Percentiles rank a stretch among this genome's conserved stretches.
phyloP scores from a whole-genome alignment of 2,888 invertebrate species.

The Microctonus hyperodae region DNA sequence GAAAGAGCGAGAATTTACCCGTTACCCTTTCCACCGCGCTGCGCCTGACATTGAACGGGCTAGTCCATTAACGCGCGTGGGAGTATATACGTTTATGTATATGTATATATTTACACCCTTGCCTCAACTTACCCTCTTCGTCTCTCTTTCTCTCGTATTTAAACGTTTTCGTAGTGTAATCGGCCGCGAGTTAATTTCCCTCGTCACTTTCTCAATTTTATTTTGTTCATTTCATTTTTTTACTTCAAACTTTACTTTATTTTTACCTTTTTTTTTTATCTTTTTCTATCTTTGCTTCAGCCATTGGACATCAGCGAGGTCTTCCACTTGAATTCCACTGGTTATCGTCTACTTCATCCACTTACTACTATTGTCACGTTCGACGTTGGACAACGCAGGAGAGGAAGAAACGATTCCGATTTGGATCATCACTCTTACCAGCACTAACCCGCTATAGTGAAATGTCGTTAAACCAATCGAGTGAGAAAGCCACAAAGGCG shows the following conservation, averaged over 20 bases:
- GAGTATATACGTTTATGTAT: constrained; percentile 12
- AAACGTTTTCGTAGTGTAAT: constrained; percentile 54
- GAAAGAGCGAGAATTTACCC: neutral
- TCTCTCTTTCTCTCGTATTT: constrained; percentile 42
- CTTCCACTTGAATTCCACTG: constrained; percentile 4
- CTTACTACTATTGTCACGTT: neutral
- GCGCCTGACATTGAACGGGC: constrained; percentile 36
- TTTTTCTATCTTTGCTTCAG: neutral
- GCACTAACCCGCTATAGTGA: neutral
- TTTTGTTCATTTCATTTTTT: neutral
- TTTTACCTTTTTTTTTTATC: neutral
- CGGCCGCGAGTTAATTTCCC: constrained; percentile 43
- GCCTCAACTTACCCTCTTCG: no score
- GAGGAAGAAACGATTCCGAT: neutral
- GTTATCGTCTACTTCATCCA: neutral
- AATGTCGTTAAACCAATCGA: constrained; percentile 21
- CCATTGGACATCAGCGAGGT: neutral
- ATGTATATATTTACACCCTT: no score
- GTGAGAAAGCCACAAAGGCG: constrained; percentile 14
- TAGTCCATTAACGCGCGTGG: constrained; percentile 46
- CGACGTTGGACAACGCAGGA: neutral
- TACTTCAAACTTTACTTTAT: neutral
- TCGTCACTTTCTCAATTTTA: constrained; percentile 14
- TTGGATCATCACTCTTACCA: constrained; percentile 10
- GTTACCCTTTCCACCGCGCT: neutral